Base-by-base conservation (phyloP, 2,113 vertebrate species). In the Pagrus major region DNA sequence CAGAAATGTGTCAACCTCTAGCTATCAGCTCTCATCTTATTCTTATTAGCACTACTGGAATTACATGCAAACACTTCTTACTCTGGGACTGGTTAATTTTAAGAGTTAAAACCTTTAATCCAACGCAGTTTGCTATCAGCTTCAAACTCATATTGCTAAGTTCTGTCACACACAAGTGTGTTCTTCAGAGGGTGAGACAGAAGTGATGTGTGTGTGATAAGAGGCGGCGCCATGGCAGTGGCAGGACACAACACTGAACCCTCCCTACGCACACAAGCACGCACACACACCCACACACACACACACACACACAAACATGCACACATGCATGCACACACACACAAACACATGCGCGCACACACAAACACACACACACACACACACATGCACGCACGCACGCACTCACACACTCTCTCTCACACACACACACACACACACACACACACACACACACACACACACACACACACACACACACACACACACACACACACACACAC, bases 151-250 rank as follows among this genome's bases (percentile, higher is more conserved):
- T 64, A 33, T 21, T 51, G 39, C 61, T 27, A 47, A 25, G 54
- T 58, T 54, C 71, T 91, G 86, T 91, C 80, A 87, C 86, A 92
- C 84, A 88, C 73, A 79, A 61, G 37, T 35, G 80, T 74, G 91
- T 86, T 73, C 85, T 90, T 93, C 80, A 79, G 88, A 93, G 93
- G 91, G 89, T 93, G 94, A 95, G 93, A 93, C 94, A 93, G 94
- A 94, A 95, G 93, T 56, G 95, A 96, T 96, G 91, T 89, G 65
- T 75, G 72, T 67, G 82, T 87, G 95, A 95, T 96, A 96, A 97
- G 91, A 91, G 60, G 83, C 93, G 96, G 95, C 93, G 93, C 96
- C 96, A 96, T 55, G 8, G 31, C 69, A 85, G 90, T 84, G 73
- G 46, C 76, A 94, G 94, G 94, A 95, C 95, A 87, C 86, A 95